Percentiles rank a stretch among this genome's conserved stretches.
These are phyloP conservation scores for Moxostoma hubbsi DNA, from an alignment of 2,797 vertebrate genomes.

Conservation along the genomic window DNA sequence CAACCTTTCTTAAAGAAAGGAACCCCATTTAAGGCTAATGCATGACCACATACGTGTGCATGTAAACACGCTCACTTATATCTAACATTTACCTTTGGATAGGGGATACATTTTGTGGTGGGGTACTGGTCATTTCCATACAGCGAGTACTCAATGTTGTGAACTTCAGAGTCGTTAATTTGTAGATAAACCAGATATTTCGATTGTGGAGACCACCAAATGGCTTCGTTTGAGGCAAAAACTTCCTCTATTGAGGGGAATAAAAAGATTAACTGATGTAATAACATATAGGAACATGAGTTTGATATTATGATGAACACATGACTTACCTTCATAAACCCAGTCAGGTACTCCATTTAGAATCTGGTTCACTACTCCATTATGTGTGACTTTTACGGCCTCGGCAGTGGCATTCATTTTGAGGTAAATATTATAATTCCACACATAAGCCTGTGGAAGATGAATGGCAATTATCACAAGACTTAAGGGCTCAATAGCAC, in stretches of 20 bases:
- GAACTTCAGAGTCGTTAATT: constrained; percentile 91
- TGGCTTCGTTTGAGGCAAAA: constrained; percentile 86
- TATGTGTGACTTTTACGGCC: constrained; percentile 83
- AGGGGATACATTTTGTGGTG: constrained; percentile 86
- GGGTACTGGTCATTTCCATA: constrained; percentile 93
- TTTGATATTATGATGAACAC: neutral
- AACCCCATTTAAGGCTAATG: too few relatives aligned
- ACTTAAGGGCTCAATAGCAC: too few relatives aligned
- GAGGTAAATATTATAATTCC: constrained; percentile 89
- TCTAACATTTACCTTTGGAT: constrained; percentile 87
- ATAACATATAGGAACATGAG: neutral
- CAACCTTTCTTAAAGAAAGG: too few relatives aligned
- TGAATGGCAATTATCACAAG: too few relatives aligned
- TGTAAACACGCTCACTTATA: too few relatives aligned
- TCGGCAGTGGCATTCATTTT: constrained; percentile 75
- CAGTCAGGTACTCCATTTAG: constrained; percentile 96
- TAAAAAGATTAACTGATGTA: neutral
- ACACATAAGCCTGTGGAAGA: constrained; percentile 85
- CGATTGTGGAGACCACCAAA: constrained; percentile 93
- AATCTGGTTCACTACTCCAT: constrained; percentile 88
- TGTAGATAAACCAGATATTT: constrained; percentile 87
- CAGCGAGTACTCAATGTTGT: constrained; percentile 88
- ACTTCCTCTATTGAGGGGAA: constrained; percentile 86
- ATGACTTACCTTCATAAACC: constrained; percentile 91
- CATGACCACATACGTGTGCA: too few relatives aligned